Evolutionary conservation across 2,113 vertebrate species (phyloP).

Genomic region (Rhagologus leucostigma): DNA sequence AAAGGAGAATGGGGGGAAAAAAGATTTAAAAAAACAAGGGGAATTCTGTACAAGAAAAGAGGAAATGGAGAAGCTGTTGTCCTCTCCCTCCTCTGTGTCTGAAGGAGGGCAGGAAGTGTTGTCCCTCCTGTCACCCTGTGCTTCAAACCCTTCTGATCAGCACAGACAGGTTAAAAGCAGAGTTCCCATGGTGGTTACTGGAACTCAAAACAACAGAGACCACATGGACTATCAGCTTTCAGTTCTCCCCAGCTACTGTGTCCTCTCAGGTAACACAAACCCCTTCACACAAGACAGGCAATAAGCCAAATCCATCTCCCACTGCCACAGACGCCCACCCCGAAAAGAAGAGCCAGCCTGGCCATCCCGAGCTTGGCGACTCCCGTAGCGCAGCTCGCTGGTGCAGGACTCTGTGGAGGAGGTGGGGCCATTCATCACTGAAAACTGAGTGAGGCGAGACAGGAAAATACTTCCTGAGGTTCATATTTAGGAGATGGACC

Average conservation of each 20-base stretch:
- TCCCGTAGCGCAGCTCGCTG: fast-evolving
- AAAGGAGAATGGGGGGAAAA: background rate
- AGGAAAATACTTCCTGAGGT: background rate
- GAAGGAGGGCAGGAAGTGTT: background rate
- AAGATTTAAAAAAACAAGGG: background rate
- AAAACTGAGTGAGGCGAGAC: background rate
- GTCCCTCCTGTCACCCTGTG: background rate
- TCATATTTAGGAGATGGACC: background rate
- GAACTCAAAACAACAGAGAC: background rate
- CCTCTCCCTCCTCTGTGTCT: background rate
- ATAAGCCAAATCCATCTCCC: background rate
- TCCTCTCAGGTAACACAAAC: background rate
- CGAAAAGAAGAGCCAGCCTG: background rate
- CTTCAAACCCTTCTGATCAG: background rate
- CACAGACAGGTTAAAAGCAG: background rate
- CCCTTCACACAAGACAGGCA: background rate
- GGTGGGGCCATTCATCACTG: background rate
- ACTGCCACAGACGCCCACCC: background rate
- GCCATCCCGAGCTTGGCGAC: fast-evolving
- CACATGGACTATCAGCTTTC: background rate
- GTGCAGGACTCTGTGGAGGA: background rate
- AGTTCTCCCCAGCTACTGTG: background rate
- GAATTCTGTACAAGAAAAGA: background rate
- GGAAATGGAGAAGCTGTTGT: background rate
- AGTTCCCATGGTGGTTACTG: background rate